These are phyloP conservation scores for Gila orcuttii DNA, from an alignment of 2,113 vertebrate species.

Conservation along the genomic window DNA sequence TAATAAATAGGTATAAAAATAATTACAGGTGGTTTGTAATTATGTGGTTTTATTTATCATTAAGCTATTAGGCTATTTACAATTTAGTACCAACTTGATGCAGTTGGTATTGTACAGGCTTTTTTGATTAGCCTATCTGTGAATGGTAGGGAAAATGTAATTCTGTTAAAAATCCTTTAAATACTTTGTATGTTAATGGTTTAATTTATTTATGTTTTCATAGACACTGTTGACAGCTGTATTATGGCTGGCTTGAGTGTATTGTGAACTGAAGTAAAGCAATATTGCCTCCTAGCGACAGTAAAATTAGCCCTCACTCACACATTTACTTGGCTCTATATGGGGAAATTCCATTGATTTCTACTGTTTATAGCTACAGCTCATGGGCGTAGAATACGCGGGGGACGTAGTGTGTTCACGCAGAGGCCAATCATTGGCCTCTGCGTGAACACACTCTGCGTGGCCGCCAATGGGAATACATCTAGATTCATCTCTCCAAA, in stretches of 20 bases:
- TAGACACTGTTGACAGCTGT: neutral
- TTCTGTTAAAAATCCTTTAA: neutral
- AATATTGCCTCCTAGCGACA: slow-evolving; percentile 16
- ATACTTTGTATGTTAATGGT: too few relatives aligned
- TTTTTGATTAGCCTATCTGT: neutral
- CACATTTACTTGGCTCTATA: neutral
- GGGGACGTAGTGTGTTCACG: too few relatives aligned
- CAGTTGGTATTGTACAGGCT: neutral
- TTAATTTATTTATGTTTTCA: too few relatives aligned
- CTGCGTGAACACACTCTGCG: too few relatives aligned
- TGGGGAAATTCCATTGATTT: neutral
- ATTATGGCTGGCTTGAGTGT: neutral
- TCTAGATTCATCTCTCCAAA: too few relatives aligned
- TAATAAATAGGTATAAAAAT: neutral
- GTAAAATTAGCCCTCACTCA: neutral
- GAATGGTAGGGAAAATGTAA: neutral
- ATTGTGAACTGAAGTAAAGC: slow-evolving; percentile 1
- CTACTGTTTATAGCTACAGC: neutral
- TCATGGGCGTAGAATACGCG: neutral
- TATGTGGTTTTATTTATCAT: neutral
- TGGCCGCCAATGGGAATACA: too few relatives aligned
- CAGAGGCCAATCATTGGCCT: too few relatives aligned
- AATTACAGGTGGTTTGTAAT: neutral
- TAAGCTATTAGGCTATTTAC: neutral
- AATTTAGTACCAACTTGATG: neutral